Base-by-base conservation (phyloP, 2,888 invertebrate species). In the Venusia cambrica region DNA sequence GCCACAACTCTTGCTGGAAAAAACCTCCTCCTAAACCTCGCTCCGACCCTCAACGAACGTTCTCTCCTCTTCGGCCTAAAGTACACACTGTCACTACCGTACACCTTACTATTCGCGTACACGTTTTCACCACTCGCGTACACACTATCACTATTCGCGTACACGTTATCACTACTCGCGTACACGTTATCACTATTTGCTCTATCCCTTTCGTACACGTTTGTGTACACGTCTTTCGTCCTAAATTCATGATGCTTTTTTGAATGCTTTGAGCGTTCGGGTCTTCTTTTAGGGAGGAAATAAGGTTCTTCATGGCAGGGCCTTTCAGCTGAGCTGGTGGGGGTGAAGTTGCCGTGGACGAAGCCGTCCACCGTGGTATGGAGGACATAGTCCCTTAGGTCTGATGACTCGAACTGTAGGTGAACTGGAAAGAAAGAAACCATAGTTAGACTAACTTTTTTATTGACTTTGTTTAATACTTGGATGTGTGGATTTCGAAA, bases 301-400 rank as follows among this genome's bases (percentile, higher is more conserved):
- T 76, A 77, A 0, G 83, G 83, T 25, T 75, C 73, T 38, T 73
- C 73, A 11, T 61, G 50, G 58, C 85, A 87, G 1, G 84, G 68
- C 8, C 68, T 61, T 31, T 87, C 85, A 0, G 65, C 45, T 48
- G 57, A 59, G 26, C 68, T 62, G 21, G 79, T 83, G 0, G 84
- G 84, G 0, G 87, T 85, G 62, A 87, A 85, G 71, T 85, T 85
- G 8, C 87, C 85, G 2, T 73, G 54, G 48, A 79, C 66, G 53
- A 64, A 70, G 56, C 64, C 71, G 33, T 74, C 76, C 12, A 85
- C 73, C 16, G 77, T 62, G 0, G 81, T 73, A 54, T 83, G 76
- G 11, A 87, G 70, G 1, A 73, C 77, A 64, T 79, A 85, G 62
- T 85, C 84, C 1, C 71, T 65, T 2, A 85, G 72, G 0, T 57